Evolutionary conservation across 2,888 invertebrate species (phyloP).

Genomic region (Sinelater perroti): DNA sequence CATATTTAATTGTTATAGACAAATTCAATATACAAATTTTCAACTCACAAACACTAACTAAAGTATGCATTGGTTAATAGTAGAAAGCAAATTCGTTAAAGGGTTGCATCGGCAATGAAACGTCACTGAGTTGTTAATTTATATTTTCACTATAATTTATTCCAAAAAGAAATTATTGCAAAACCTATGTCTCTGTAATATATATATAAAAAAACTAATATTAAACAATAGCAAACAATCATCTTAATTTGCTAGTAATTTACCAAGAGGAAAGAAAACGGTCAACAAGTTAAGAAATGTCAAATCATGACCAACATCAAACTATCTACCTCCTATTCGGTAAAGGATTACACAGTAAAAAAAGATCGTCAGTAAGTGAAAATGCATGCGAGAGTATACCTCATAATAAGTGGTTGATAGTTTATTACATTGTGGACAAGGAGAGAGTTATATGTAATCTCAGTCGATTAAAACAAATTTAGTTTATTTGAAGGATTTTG

Average conservation of each 20-base stretch:
- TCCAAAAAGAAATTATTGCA: constrained; percentile 35
- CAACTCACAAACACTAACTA: too few species aligned
- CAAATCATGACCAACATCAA: constrained; percentile 29
- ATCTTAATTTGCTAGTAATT: constrained; percentile 33
- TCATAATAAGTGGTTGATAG: constrained; percentile 37
- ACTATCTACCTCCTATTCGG: constrained; percentile 37
- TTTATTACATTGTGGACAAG: constrained; percentile 33
- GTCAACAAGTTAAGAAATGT: constrained; percentile 29
- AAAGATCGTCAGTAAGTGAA: constrained; percentile 23
- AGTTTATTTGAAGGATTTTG: constrained; percentile 41
- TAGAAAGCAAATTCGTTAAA: background rate
- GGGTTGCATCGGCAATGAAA: constrained; percentile 12
- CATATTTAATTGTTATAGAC: too few species aligned
- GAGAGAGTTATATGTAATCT: constrained; percentile 37
- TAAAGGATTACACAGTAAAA: constrained; percentile 28
- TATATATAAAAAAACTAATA: constrained; percentile 32
- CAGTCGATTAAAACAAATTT: constrained; percentile 40
- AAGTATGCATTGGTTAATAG: background rate
- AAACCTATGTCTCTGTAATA: constrained; percentile 25
- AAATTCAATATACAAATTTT: too few species aligned
- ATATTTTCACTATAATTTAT: constrained; percentile 31
- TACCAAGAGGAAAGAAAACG: constrained; percentile 18
- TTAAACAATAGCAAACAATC: constrained; percentile 40
- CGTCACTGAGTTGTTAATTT: constrained; percentile 20
- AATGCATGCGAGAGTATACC: constrained; percentile 17